Percentiles rank a stretch among this genome's conserved stretches.
phyloP scores from a whole-genome alignment of 1,140 invertebrate genomes.

The Heliconius hermathena region DNA sequence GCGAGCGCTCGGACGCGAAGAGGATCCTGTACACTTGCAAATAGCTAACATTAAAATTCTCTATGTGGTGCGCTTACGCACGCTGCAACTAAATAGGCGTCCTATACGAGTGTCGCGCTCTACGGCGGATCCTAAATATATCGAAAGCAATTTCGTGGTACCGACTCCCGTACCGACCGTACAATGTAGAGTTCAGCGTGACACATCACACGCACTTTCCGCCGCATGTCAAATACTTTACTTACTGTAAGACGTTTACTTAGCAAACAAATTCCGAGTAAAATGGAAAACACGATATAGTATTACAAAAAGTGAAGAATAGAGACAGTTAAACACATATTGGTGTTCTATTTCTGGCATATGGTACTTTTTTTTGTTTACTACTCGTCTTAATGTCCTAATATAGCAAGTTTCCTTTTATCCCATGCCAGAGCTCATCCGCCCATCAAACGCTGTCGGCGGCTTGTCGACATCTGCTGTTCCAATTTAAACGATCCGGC shows the following conservation, averaged over 20 bases:
- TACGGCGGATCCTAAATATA: conserved; percentile 49
- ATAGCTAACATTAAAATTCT: conserved; percentile 50
- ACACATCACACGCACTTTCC: conserved; percentile 36
- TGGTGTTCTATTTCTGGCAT: conserved; percentile 17
- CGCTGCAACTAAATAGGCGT: conserved; percentile 45
- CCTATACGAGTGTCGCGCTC: conserved; percentile 35
- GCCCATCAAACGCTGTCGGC: conserved; percentile 66
- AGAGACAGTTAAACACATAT: conserved; percentile 4
- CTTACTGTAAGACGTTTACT: conserved; percentile 4
- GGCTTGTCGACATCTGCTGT: conserved; percentile 74
- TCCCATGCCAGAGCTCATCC: conserved; percentile 62
- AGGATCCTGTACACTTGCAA: conserved; percentile 40
- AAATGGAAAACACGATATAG: not conserved
- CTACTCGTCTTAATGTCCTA: conserved; percentile 38
- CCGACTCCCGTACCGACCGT: conserved; percentile 36
- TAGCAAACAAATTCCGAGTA: not conserved
- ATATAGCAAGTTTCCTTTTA: conserved; percentile 66
- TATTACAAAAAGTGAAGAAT: not conserved
- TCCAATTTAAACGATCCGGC: conserved; percentile 67
- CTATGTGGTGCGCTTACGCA: conserved; percentile 49
- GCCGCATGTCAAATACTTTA: conserved; percentile 23
- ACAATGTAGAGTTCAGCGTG: conserved; percentile 41
- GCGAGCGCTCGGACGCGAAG: conserved; percentile 31
- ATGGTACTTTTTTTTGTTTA: conserved; percentile 18
- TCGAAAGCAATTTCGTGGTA: conserved; percentile 44